Evolutionary conservation across 2,888 invertebrate genomes (phyloP), one percentile per base, ranked within the genome.

Genomic region (Phalera bucephala): DNA sequence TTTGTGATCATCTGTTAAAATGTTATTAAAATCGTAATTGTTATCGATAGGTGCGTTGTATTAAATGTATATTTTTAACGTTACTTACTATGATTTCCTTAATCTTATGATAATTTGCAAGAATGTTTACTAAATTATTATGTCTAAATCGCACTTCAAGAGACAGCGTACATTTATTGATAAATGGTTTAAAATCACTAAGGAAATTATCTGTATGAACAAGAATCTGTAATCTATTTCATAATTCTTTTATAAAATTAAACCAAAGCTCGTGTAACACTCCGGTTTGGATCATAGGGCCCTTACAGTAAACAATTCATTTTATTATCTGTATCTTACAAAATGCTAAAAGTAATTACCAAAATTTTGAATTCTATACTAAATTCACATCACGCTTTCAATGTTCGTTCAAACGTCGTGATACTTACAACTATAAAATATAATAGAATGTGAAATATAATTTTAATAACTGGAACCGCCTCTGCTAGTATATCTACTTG

Each of bases 1-100:
- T 72, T 79, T 81, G 77, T 83, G 78, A 82, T 83, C 64, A 50
- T 74, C 68, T 79, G 73, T 76, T 74, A 65, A 69, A 66, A 73
- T 73, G 69, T 77, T 76, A 64, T 62, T 59, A 52, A 49, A 57
- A 51, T 43, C 36, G 31, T 50, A 46, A 57, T 54, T 34, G 38
- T 43, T 52, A 41, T 43, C 37, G 32, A 39, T 36, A 21, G 55
- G 49, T 52, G 49, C 49, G 17, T 52, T 45, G 40, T 50, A 51
- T 37, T 36, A 45, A 40, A 33, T 44, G 39, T 43, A 45, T 32
- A 36, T 44, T 43, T 43, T 36, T 37, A 32, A 28, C 14, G 25
- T 25, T 25, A 25, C 6, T 3, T 17, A 17, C 17, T 4, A 10
- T 10, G 10, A 22, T 22, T 25, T 25, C 8, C 3, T 25, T 11